Evolutionary conservation across 2,797 vertebrate genomes (phyloP).

Genomic region (Nannoperca australis): DNA sequence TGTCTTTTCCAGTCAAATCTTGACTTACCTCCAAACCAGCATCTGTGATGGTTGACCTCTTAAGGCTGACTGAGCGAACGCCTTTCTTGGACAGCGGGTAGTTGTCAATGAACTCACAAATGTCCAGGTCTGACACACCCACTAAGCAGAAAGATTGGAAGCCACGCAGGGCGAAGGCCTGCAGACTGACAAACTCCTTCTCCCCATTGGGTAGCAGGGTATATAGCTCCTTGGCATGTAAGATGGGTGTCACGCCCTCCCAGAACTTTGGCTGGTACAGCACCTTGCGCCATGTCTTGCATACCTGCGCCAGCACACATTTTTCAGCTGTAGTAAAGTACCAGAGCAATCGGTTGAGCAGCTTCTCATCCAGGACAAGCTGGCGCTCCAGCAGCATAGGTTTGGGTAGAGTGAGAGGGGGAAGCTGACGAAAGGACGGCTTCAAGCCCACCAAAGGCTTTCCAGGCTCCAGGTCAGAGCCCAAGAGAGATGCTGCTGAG

Average conservation of each 20-base stretch:
- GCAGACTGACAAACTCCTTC: constrained; percentile 98
- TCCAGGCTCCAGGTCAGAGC: constrained; percentile 86
- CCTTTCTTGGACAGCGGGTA: constrained; percentile 98
- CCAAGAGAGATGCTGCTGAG: constrained; percentile 87
- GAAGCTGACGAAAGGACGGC: constrained; percentile 83
- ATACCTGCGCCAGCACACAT: constrained; percentile 96
- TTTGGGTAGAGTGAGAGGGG: constrained; percentile 84
- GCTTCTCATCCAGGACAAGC: constrained; percentile 95
- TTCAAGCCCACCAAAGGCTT: constrained; percentile 82
- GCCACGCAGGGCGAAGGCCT: constrained; percentile 94
- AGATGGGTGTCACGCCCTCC: constrained; percentile 94
- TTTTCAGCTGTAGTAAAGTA: constrained; percentile 98
- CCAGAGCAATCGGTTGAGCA: constrained; percentile 95
- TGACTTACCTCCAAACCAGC: constrained; percentile 96
- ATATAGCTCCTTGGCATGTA: constrained; percentile 99
- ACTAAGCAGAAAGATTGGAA: constrained; percentile 99
- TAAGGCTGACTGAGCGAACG: constrained; percentile 97
- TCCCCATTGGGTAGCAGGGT: constrained; percentile 91
- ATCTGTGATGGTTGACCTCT: constrained; percentile 98
- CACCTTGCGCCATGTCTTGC: constrained; percentile 96
- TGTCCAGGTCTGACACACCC: constrained; percentile 98
- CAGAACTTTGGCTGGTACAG: constrained; percentile 99
- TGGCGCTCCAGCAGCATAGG: constrained; percentile 89
- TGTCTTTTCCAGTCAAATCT: not conserved
- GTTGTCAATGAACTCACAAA: constrained; percentile 99